Evolutionary conservation across 1,140 invertebrate species (phyloP).

Genomic region (Epicauta chinensis): DNA sequence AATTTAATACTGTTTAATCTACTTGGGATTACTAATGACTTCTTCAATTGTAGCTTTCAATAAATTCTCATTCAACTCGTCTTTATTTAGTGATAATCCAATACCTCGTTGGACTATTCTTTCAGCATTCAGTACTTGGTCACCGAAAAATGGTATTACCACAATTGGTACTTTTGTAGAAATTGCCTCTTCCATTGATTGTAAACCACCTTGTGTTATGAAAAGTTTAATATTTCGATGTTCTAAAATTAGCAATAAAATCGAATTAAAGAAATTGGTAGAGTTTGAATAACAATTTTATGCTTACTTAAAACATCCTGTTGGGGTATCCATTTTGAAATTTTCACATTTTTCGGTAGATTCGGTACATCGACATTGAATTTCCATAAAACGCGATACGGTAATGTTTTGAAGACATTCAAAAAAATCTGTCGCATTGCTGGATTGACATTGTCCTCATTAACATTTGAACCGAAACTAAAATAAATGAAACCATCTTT

Average conservation of each 20-base stretch:
- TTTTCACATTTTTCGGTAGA: constrained; percentile 41
- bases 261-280: not conserved
- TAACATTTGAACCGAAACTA: constrained; percentile 48
- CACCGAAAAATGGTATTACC: constrained; percentile 37
- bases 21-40: constrained; percentile 18
- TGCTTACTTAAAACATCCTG: constrained; percentile 45
- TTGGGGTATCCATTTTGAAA: constrained; percentile 49
- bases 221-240: constrained; percentile 43
- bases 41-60: constrained; percentile 21
- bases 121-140: constrained; percentile 33
- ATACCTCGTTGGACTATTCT: constrained; percentile 24
- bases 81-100: constrained; percentile 18
- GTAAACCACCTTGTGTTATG: constrained; percentile 47
- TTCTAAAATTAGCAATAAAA: constrained; percentile 20
- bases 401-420: constrained; percentile 34
- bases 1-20: too few relatives aligned
- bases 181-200: constrained; percentile 45
- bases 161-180: constrained; percentile 47
- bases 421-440: constrained; percentile 25
- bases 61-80: constrained; percentile 11
- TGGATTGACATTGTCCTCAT: constrained; percentile 31
- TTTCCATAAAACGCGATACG: constrained; percentile 47
- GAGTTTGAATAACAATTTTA: constrained; percentile 4
- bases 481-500: constrained; percentile 50
- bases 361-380: constrained; percentile 34